Evolutionary conservation across 2,888 invertebrate genomes (phyloP).

Genomic region (Sussaba pulchella): DNA sequence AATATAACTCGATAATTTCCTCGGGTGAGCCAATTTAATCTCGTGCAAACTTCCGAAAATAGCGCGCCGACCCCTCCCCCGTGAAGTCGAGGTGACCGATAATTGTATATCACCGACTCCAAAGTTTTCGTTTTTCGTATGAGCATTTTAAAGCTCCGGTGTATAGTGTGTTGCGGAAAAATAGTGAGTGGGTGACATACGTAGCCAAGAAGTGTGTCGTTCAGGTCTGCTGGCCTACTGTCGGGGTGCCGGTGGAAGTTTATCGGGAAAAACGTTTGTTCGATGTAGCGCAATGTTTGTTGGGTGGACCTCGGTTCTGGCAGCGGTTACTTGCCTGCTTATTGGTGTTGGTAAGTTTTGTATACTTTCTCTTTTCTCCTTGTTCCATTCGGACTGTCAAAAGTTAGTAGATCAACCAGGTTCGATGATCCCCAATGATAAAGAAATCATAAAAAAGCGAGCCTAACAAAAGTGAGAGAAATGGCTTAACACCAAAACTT

Average conservation of each 20-base stretch:
- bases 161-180: slow-evolving; percentile 5
- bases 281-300: slow-evolving; percentile 78
- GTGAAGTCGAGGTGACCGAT: too few relatives aligned
- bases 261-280: slow-evolving; percentile 64
- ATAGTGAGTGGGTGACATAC: slow-evolving; percentile 53
- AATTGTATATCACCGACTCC: too few relatives aligned
- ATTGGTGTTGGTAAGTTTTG: slow-evolving; percentile 72
- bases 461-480: too few relatives aligned
- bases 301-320: slow-evolving; percentile 70
- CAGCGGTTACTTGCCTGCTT: slow-evolving; percentile 72
- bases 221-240: slow-evolving; percentile 46
- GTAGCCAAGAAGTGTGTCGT: slow-evolving; percentile 62
- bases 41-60: too few relatives aligned
- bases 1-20: too few relatives aligned
- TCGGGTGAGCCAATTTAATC: too few relatives aligned
- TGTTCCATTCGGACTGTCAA: neutral
- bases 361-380: neutral
- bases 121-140: neutral
- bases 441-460: too few relatives aligned
- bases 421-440: too few relatives aligned
- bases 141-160: neutral
- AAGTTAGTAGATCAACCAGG: neutral
- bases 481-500: too few relatives aligned
- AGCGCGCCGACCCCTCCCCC: too few relatives aligned
- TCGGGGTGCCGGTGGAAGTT: slow-evolving; percentile 58